Conservation (phyloP, 2,888 invertebrate genomes). For the Macrosoma leucophasiata region DNA sequence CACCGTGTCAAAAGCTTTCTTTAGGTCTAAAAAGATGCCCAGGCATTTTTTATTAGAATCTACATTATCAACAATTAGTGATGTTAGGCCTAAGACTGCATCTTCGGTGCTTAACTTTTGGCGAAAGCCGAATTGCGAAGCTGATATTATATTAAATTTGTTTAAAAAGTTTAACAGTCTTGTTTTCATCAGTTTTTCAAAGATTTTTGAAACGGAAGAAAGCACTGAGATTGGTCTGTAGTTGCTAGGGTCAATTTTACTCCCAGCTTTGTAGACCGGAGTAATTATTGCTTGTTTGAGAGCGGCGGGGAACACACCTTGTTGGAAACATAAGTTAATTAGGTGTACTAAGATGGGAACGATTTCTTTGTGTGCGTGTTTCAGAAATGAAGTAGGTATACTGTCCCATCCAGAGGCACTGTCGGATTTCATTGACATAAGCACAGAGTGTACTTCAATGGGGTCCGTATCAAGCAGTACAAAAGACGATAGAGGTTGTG, state of each 20-base stretch:
- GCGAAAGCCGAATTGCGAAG: slow-evolving; percentile 6
- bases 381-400: neutral
- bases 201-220: slow-evolving; percentile 7
- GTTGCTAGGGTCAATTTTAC: slow-evolving; percentile 10
- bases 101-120: slow-evolving; percentile 2
- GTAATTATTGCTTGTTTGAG: slow-evolving; percentile 7
- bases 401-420: slow-evolving; percentile 6
- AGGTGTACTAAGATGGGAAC: neutral
- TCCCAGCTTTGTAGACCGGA: slow-evolving; percentile 17
- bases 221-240: slow-evolving; percentile 18
- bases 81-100: slow-evolving; percentile 3
- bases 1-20: slow-evolving; percentile 12
- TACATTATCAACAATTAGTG: neutral
- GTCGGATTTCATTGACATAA: slow-evolving; percentile 4
- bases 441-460: slow-evolving; percentile 6
- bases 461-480: slow-evolving; percentile 8
- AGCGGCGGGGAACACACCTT: neutral
- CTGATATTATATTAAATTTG: slow-evolving; percentile 4
- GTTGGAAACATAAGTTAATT: neutral
- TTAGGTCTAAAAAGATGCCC: slow-evolving; percentile 4
- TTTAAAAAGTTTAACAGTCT: too few relatives aligned
- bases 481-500: too few relatives aligned
- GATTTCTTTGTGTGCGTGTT: neutral
- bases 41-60: slow-evolving; percentile 4
- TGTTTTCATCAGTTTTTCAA: slow-evolving; percentile 8